A percentile compares a stretch with the other conserved stretches of the same genome.
These are phyloP conservation scores for Mormyrus proboscirostris DNA, from an alignment of 2,797 vertebrate species.

Conservation along the genomic window DNA sequence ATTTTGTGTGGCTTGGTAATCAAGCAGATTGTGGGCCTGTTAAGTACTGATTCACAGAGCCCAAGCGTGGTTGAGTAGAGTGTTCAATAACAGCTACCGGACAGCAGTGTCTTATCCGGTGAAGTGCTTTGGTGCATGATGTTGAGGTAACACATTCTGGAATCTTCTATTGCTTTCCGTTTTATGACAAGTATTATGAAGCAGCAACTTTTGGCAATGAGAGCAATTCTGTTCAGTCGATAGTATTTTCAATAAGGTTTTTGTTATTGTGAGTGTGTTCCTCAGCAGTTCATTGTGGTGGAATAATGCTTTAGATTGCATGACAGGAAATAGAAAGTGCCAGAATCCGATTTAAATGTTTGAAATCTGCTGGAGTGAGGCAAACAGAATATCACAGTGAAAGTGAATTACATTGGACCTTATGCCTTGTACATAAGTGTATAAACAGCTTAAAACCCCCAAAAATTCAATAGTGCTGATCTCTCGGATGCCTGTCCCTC, in stretches of 20 bases:
- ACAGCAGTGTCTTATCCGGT: not conserved
- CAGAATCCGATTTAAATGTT: not conserved
- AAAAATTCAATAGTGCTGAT: not conserved
- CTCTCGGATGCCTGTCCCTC: not conserved
- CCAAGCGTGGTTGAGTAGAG: not conserved
- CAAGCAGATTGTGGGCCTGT: not conserved
- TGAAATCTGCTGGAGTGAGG: not conserved
- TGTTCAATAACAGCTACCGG: not conserved
- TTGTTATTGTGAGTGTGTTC: not conserved
- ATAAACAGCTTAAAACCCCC: not conserved
- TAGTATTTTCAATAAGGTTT: not conserved
- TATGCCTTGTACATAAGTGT: conserved; percentile 2
- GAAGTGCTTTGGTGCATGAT: not conserved
- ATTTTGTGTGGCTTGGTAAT: not conserved
- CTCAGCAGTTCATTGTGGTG: not conserved
- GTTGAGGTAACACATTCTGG: not conserved
- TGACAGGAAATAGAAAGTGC: not conserved
- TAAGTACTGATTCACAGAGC: not conserved
- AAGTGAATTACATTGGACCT: not conserved
- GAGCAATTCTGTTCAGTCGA: not conserved
- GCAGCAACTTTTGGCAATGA: not conserved
- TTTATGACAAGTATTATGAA: not conserved
- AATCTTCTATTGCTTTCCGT: not conserved
- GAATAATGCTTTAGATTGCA: not conserved
- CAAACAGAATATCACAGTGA: not conserved